These are phyloP conservation scores for Sinotaia quadrata DNA, from an alignment of 2,888 invertebrate species.

Conservation along the genomic window DNA sequence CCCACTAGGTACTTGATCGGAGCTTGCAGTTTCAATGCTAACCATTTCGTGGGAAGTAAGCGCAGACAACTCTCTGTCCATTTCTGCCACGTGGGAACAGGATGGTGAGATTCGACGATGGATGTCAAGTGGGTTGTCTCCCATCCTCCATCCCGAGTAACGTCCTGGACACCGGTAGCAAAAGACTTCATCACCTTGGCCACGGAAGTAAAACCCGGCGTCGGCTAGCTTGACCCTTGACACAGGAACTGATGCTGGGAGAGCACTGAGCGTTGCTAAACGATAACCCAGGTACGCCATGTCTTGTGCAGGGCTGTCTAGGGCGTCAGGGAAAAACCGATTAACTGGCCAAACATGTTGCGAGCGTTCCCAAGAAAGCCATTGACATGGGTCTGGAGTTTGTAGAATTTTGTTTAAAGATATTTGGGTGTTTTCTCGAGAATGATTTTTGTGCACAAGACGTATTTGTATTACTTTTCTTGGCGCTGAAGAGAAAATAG, in stretches of 20 bases:
- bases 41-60: background rate
- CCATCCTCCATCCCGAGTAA: constrained; percentile 11
- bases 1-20: background rate
- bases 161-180: constrained; percentile 25
- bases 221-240: constrained; percentile 18
- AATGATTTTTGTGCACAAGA: too few species aligned
- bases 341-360: too few species aligned
- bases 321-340: constrained; percentile 11
- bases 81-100: constrained; percentile 7
- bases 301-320: background rate
- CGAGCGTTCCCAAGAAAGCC: too few species aligned
- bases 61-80: background rate
- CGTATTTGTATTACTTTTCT: too few species aligned
- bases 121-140: constrained; percentile 14
- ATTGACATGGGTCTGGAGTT: too few species aligned
- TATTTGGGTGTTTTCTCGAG: too few species aligned
- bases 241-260: constrained; percentile 19
- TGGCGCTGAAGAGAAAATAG: too few species aligned
- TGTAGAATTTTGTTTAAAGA: too few species aligned
- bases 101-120: constrained; percentile 19
- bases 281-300: constrained; percentile 15
- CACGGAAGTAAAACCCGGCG: constrained; percentile 25
- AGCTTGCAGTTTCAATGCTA: background rate
- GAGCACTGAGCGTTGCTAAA: constrained; percentile 10
- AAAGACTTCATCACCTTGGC: constrained; percentile 18